phyloP scores from a whole-genome alignment of 2,113 vertebrate genomes.

The Phyllopteryx taeniolatus region DNA sequence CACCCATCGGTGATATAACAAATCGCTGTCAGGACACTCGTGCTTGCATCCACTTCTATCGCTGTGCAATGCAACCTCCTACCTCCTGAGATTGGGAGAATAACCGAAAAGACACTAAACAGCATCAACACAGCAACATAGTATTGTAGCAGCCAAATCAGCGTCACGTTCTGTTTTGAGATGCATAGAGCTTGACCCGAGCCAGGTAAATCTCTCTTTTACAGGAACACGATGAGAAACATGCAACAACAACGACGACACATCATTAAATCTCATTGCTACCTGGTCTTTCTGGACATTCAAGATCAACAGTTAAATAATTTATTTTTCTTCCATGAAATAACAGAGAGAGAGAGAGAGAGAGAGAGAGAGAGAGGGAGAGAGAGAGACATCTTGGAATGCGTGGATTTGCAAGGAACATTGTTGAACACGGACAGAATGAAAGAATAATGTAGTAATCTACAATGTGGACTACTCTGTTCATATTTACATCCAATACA shows the following conservation, averaged over 20 bases:
- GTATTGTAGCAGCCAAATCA: conserved; percentile 65
- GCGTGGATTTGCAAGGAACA: conserved; percentile 25
- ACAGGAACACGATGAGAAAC: conserved; percentile 72
- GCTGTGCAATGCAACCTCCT: conserved; percentile 50
- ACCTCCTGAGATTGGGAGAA: conserved; percentile 65
- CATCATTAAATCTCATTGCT: conserved; percentile 69
- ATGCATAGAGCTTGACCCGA: conserved; percentile 67
- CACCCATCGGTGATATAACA: conserved; percentile 38
- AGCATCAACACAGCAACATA: conserved; percentile 67
- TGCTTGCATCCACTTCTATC: conserved; percentile 42
- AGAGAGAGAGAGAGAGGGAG: conserved; percentile 30
- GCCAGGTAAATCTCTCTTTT: conserved; percentile 67
- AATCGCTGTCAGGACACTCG: conserved; percentile 31
- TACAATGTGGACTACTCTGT: conserved; percentile 40
- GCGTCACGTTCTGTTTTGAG: conserved; percentile 65
- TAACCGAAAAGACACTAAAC: conserved; percentile 59
- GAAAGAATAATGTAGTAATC: conserved; percentile 29
- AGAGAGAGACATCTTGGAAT: conserved; percentile 1
- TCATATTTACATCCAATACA: conserved; percentile 67
- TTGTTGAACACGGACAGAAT: conserved; percentile 46
- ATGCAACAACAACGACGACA: conserved; percentile 73
- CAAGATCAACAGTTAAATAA: conserved; percentile 61
- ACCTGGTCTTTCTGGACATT: conserved; percentile 66
- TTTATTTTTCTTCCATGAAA: conserved; percentile 63
- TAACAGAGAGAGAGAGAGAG: conserved; percentile 28